These are phyloP conservation scores for Steinernema hermaphroditum DNA, from an alignment of 2,888 invertebrate species.

Conservation along the genomic window DNA sequence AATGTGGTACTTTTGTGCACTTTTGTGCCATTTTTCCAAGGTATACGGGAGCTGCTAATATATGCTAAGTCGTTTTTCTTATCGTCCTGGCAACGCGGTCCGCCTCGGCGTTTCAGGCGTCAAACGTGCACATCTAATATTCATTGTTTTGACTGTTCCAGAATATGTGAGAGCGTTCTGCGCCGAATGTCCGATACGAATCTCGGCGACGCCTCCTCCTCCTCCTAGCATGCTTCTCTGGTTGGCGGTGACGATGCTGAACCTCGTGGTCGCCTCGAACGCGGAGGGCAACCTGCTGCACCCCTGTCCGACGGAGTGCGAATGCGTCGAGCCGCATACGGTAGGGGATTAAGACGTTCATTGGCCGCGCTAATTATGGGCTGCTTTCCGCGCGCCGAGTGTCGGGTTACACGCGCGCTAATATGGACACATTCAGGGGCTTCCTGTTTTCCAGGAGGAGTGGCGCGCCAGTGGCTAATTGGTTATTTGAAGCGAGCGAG, in stretches of 20 bases:
- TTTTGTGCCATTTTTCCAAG: too few relatives aligned
- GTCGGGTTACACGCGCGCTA: background rate
- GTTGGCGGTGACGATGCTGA: slow-evolving; percentile 17
- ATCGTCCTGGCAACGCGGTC: background rate
- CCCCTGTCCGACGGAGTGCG: slow-evolving; percentile 34
- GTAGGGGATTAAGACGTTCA: slow-evolving; percentile 28
- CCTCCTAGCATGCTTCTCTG: slow-evolving; percentile 1
- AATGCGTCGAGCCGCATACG: slow-evolving; percentile 34
- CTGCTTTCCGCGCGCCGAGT: background rate
- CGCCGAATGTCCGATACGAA: background rate
- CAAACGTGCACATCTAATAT: background rate
- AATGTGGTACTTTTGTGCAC: too few relatives aligned
- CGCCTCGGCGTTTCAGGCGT: too few relatives aligned
- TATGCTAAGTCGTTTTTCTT: background rate
- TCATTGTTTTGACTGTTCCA: slow-evolving; percentile 23
- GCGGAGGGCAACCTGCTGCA: slow-evolving; percentile 1
- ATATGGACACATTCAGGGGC: background rate
- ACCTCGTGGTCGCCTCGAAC: slow-evolving; percentile 14
- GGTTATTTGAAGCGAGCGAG: background rate
- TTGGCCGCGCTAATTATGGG: background rate
- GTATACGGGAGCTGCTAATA: too few relatives aligned
- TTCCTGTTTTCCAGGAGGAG: slow-evolving; percentile 14
- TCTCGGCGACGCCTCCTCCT: background rate
- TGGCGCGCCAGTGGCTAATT: background rate
- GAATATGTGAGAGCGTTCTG: slow-evolving; percentile 1